phyloP scores from a whole-genome alignment of 2,888 invertebrate species.

The Empis stercorea region DNA sequence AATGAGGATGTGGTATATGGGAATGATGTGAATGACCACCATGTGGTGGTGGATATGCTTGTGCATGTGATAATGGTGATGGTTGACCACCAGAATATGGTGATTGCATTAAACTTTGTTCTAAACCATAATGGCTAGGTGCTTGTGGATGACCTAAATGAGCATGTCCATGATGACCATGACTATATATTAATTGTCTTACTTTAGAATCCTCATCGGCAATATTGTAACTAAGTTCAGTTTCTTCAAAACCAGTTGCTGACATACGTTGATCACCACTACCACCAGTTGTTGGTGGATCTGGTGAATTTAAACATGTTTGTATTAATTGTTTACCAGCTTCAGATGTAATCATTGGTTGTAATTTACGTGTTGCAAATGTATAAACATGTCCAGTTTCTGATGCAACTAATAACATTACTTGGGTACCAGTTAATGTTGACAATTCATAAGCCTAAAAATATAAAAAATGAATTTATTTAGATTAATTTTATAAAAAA shows the following conservation, averaged over 20 bases:
- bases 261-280: constrained; percentile 92
- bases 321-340: constrained; percentile 96
- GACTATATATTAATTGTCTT: constrained; percentile 86
- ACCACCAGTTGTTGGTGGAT: constrained; percentile 58
- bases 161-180: constrained; percentile 57
- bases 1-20: constrained; percentile 56
- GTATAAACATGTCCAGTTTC: constrained; percentile 99
- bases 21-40: constrained; percentile 43
- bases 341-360: constrained; percentile 98
- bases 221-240: constrained; percentile 93
- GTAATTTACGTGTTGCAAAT: constrained; percentile 94
- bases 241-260: constrained; percentile 96
- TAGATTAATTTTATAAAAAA: background rate
- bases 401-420: constrained; percentile 97
- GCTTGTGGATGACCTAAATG: constrained; percentile 51
- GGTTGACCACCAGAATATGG: constrained; percentile 42
- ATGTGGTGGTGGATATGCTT: constrained; percentile 32
- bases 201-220: constrained; percentile 93
- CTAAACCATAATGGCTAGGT: constrained; percentile 48
- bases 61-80: constrained; percentile 50
- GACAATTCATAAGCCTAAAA: constrained; percentile 96
- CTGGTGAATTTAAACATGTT: constrained; percentile 95
- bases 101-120: constrained; percentile 63
- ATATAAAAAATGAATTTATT: background rate
- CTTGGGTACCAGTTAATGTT: constrained; percentile 97